These are phyloP conservation scores for Heterodera carotae DNA, from an alignment of 1,140 invertebrate genomes.

Conservation along the genomic window DNA sequence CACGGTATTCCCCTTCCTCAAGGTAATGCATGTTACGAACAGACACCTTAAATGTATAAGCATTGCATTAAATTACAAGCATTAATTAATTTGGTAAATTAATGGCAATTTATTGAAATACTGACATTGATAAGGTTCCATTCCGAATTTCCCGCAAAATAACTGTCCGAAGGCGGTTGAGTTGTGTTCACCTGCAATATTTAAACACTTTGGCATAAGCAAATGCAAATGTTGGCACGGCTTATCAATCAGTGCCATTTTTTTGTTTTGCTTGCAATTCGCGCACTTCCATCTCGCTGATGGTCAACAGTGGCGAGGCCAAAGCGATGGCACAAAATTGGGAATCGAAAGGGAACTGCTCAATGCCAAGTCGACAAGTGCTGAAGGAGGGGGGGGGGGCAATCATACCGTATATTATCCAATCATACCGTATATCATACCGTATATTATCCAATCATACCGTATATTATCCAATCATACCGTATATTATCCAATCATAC, in stretches of 20 bases:
- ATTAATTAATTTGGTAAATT: no score
- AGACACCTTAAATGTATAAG: constrained; percentile 37
- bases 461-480: no score
- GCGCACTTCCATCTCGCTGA: constrained; percentile 58
- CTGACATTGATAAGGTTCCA: constrained; percentile 56
- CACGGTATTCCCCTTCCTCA: constrained; percentile 55
- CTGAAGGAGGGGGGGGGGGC: background rate
- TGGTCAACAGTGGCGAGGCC: constrained; percentile 60
- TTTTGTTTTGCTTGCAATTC: background rate
- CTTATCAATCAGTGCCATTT: no score
- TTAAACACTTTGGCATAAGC: no score
- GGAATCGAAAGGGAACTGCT: constrained; percentile 56
- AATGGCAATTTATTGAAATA: no score
- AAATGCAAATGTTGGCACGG: no score
- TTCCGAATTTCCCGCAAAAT: constrained; percentile 57
- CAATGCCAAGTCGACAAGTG: constrained; percentile 55
- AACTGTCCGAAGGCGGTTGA: constrained; percentile 23
- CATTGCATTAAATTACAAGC: no score
- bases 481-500: no score
- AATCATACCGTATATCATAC: no score
- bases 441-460: no score
- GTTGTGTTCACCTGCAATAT: constrained; percentile 9
- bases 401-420: no score
- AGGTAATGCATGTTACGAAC: constrained; percentile 60
- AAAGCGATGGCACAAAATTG: constrained; percentile 62